Base-by-base conservation (phyloP, 2,113 vertebrate genomes). In the Phyllostomus discolor region DNA sequence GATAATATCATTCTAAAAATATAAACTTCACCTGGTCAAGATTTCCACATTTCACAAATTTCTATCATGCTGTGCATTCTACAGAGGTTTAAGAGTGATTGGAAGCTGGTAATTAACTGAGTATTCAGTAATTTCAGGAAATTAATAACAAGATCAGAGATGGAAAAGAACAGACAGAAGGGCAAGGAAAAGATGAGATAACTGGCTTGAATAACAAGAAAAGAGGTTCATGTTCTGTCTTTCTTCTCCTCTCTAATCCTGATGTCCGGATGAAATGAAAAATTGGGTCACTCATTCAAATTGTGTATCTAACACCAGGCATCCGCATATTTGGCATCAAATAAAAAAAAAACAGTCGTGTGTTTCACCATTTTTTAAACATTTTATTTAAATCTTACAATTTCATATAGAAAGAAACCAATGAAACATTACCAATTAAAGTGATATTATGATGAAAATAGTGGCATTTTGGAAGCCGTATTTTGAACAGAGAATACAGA, bases 1-100 rank as follows among this genome's bases (percentile, higher is more conserved):
- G 76, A 91, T 81, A 91, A 85, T 88, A 72, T 28, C 78, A 48
- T 76, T 80, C 72, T 94, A 88, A 94, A 95, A 93, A 87, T 87
- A 86, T 52, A 84, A 93, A 87, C 79, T 64, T 73, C 0, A 9
- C 24, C 83, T 76, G 50, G 79, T 84, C 83, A 91, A 38, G 15
- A 84, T 57, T 97, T 64, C 67, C 17, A 85, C 54, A 31, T 33
- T 67, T 94, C 38, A 54, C 69, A 84, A 26, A 85, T 81, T 57
- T 76, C 80, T 41, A 20, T 52, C 35, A 4, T 22, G 28, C 35
- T 57, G 2, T 9, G 33, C 15, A 46, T 88, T 72, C 78, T 41
- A 41, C 1, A 87, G 17, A 50, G 35, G 59, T 59, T 88, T 86
- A 73, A 90, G 83, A 87, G 69, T 90, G 33, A 67, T 31, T 69